Evolutionary conservation across 2,113 vertebrate genomes (phyloP).

Genomic region (Collichthys lucidus): DNA sequence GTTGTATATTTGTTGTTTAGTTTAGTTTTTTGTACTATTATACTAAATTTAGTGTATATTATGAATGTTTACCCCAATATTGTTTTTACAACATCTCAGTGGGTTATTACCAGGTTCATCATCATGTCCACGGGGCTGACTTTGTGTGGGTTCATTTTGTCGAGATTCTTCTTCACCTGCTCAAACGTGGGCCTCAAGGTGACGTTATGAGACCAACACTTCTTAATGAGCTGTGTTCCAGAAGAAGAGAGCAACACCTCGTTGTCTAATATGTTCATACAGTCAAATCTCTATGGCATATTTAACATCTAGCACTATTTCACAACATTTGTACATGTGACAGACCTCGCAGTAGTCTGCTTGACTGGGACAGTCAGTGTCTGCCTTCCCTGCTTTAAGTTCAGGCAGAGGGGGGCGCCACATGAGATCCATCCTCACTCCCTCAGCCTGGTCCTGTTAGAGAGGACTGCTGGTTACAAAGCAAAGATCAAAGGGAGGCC

Average conservation of each 20-base stretch:
- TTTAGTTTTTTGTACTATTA: no score
- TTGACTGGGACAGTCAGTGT: conserved; percentile 81
- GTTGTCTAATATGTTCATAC: neutral
- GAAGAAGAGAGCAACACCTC: conserved; percentile 9
- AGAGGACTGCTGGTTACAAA: conserved; percentile 50
- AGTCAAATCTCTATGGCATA: neutral
- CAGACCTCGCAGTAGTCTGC: conserved; percentile 83
- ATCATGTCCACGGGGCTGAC: conserved; percentile 87
- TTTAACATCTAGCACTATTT: neutral
- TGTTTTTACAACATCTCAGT: neutral
- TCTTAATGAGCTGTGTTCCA: conserved; percentile 82
- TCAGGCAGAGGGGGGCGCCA: conserved; percentile 83
- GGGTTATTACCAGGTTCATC: conserved; percentile 84
- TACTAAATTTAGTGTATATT: neutral
- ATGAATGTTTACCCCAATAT: neutral
- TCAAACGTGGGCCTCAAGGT: conserved; percentile 83
- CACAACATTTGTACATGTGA: conserved; percentile 2
- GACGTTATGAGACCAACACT: conserved; percentile 81
- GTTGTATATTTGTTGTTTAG: no score
- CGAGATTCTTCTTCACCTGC: conserved; percentile 85
- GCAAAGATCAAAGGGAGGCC: conserved; percentile 52
- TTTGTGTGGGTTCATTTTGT: conserved; percentile 86
- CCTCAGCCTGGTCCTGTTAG: conserved; percentile 75
- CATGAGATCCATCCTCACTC: conserved; percentile 74
- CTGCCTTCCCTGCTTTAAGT: conserved; percentile 78